Evolutionary conservation across 2,797 vertebrate genomes (phyloP), one percentile per base, ranked within the genome.

Genomic region (Coregonus sp.): DNA sequence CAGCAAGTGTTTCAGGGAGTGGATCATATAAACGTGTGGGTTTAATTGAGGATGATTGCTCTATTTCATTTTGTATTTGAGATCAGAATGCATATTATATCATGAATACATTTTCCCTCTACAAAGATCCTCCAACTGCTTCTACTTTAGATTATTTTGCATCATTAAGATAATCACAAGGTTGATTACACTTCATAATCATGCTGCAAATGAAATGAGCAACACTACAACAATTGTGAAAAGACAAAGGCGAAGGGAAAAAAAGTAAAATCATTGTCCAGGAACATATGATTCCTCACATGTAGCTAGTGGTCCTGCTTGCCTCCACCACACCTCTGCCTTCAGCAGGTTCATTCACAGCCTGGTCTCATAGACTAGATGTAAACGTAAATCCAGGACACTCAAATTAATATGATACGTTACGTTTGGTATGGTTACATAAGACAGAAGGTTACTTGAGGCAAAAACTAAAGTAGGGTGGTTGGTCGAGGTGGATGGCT

Each of bases 161-260:
- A 54, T 84, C 79, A 75, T 84, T 76, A 81, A 71, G 68, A 63
- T 75, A 82, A 81, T 69, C 68, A 79, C 80, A 1, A 40, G 80
- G 76, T 74, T 74, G 47, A 79, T 72, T 74, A 75, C 68, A 79
- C 67, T 54, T 75, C 71, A 31, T 80, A 76, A 78, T 84, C 70
- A 76, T 73, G 40, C 9, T 47, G 40, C 40, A 51, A 37, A 75
- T 54, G 68, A 78, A 76, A 81, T 73, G 15, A 51, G 47, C 52
- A 33, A 74, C 25, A 5, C 61, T 73, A 50, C 56, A 61, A 72
- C 50, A 15, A n/a, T 20, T 9, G 12, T 71, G 9, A 51, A 72
- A 78, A 65, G 9, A 51, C 20, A 69, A 71, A 33, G 54, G 54
- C 59, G 78, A 74, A 9, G 18, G 63, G 74, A 72, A 78, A 40